A percentile compares a stretch with the other conserved stretches of the same genome.
Evolutionary conservation across 2,888 invertebrate genomes (phyloP).

Genomic region (Ectropis crepuscularia): DNA sequence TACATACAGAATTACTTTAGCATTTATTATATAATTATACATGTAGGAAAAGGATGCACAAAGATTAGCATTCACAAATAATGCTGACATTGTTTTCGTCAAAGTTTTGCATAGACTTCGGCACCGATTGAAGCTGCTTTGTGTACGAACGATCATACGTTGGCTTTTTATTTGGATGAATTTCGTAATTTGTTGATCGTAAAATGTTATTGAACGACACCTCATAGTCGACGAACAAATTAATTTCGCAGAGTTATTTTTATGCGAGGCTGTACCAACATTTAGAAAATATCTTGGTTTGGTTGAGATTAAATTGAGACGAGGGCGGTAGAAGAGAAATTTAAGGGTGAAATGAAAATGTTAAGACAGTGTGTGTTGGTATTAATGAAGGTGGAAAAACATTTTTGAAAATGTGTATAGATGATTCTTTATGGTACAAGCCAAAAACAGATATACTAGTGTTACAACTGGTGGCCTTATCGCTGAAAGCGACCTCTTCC

Average conservation of each 20-base stretch:
- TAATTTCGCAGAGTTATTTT: slow-evolving; percentile 13
- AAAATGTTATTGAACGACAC: slow-evolving; percentile 20
- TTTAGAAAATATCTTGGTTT: not conserved
- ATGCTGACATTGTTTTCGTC: not conserved
- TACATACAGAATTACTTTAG: no score
- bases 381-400: no score
- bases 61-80: no score
- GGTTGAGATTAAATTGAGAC: not conserved
- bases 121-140: not conserved
- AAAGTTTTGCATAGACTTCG: not conserved
- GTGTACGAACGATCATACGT: not conserved
- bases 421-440: no score
- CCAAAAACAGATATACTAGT: no score
- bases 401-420: not conserved
- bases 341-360: not conserved
- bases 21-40: no score
- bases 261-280: slow-evolving; percentile 7
- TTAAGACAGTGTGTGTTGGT: not conserved
- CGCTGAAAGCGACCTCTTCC: no score
- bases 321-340: not conserved
- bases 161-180: slow-evolving; percentile 30
- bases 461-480: no score
- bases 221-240: slow-evolving; percentile 2
- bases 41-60: no score
- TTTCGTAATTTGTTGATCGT: slow-evolving; percentile 31